Percentiles rank a stretch among this genome's conserved stretches.
phyloP scores from a whole-genome alignment of 2,797 vertebrate species.

The Epinephelus malabaricus region DNA sequence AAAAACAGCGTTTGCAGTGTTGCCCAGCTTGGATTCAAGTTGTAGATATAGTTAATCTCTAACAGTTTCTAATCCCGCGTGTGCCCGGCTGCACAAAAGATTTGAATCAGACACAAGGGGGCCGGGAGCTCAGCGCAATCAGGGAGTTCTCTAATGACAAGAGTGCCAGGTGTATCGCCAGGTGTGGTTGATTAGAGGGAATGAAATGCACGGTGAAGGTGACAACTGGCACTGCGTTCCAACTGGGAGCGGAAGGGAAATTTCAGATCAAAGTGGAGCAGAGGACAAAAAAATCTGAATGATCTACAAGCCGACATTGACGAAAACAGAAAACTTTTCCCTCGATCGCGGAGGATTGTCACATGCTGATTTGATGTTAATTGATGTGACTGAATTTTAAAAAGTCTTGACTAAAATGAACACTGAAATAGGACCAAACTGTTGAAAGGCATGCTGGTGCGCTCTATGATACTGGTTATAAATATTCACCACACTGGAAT shows the following conservation, averaged over 20 bases:
- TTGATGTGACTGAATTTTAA: neutral
- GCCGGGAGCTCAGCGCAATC: constrained; percentile 67
- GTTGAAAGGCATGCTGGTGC: too few relatives aligned
- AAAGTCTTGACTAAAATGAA: neutral
- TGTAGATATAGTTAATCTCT: constrained; percentile 17
- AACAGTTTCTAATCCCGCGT: constrained; percentile 5
- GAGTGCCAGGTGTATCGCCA: constrained; percentile 83
- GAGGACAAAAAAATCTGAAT: constrained; percentile 51
- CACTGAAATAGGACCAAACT: neutral
- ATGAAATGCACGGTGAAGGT: constrained; percentile 74
- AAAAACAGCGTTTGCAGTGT: constrained; percentile 7
- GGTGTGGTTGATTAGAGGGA: constrained; percentile 84
- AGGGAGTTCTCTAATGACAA: constrained; percentile 77
- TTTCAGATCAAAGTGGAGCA: constrained; percentile 59
- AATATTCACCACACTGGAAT: neutral
- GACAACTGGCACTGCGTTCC: constrained; percentile 72
- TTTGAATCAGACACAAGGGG: constrained; percentile 49
- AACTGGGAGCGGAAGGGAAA: constrained; percentile 58
- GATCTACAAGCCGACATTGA: constrained; percentile 38
- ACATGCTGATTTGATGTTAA: neutral
- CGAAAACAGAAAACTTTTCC: constrained; percentile 27
- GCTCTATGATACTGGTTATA: neutral
- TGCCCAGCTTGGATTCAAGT: constrained; percentile 22
- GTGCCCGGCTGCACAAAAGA: constrained; percentile 60
- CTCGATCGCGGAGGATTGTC: constrained; percentile 18